Conservation (phyloP, 2,797 vertebrate species). For the Leucoraja ocellata region DNA sequence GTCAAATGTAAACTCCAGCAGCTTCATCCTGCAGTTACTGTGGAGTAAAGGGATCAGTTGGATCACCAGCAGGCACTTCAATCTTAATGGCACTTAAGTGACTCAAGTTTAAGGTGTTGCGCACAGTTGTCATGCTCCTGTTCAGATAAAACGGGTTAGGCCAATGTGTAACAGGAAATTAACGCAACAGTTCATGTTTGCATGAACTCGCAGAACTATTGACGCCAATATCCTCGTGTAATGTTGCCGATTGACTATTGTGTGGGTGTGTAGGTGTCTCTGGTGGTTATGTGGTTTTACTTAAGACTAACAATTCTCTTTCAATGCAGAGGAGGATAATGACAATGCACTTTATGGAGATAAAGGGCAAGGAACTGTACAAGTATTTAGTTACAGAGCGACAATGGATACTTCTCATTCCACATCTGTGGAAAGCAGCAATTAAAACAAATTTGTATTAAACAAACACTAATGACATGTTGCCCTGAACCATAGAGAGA, state of each 20-base stretch:
- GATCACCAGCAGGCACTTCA: no score
- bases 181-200: background rate
- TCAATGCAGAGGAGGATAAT: constrained; percentile 6
- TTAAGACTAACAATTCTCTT: constrained; percentile 12
- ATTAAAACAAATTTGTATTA: background rate
- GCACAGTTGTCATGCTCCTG: background rate
- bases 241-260: background rate
- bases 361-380: background rate
- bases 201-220: background rate
- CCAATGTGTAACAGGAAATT: background rate
- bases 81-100: no score
- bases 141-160: background rate
- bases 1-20: no score
- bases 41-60: no score
- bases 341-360: constrained; percentile 26
- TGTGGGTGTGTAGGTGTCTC: background rate
- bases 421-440: background rate
- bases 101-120: background rate
- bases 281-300: background rate
- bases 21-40: no score
- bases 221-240: background rate
- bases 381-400: background rate
- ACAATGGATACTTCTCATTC: background rate
- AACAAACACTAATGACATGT: background rate
- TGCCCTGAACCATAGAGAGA: background rate